Evolutionary conservation across 2,888 invertebrate genomes (phyloP).

Genomic region (Xylota segnis): DNA sequence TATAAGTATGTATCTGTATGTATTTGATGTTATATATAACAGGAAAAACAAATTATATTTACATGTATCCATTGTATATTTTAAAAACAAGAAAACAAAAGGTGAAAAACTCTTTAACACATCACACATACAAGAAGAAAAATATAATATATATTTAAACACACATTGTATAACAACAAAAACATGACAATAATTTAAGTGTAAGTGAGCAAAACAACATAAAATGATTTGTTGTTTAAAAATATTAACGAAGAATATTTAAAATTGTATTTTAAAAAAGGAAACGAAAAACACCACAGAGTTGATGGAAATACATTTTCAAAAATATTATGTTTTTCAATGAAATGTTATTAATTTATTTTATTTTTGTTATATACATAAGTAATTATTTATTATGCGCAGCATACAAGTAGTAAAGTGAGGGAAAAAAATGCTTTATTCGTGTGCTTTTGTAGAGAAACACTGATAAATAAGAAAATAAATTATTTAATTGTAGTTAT

Average conservation of each 20-base stretch:
- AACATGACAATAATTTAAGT: constrained; percentile 74
- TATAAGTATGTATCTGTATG: too few species aligned
- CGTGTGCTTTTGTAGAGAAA: constrained; percentile 70
- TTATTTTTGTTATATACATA: constrained; percentile 1
- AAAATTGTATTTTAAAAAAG: constrained; percentile 3
- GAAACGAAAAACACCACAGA: constrained; percentile 16
- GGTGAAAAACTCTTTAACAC: constrained; percentile 1
- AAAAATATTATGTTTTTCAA: constrained; percentile 6
- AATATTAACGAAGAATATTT: constrained; percentile 6
- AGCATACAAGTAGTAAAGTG: constrained; percentile 40
- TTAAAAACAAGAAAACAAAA: neutral
- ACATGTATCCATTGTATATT: constrained; percentile 32
- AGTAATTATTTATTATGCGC: constrained; percentile 27
- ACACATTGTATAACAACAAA: constrained; percentile 50
- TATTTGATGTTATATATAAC: constrained; percentile 23
- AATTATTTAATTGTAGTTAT: constrained; percentile 55
- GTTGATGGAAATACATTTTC: neutral
- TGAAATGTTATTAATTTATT: neutral
- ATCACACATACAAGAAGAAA: constrained; percentile 1
- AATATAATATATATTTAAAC: constrained; percentile 22
- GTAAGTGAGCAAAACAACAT: constrained; percentile 37
- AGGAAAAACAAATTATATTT: constrained; percentile 7
- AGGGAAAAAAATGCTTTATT: constrained; percentile 67
- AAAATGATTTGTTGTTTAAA: constrained; percentile 35
- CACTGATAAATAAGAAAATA: constrained; percentile 32